Evolutionary conservation across 1,140 invertebrate genomes (phyloP).

Genomic region (Brachionus asplanchnoidis): DNA sequence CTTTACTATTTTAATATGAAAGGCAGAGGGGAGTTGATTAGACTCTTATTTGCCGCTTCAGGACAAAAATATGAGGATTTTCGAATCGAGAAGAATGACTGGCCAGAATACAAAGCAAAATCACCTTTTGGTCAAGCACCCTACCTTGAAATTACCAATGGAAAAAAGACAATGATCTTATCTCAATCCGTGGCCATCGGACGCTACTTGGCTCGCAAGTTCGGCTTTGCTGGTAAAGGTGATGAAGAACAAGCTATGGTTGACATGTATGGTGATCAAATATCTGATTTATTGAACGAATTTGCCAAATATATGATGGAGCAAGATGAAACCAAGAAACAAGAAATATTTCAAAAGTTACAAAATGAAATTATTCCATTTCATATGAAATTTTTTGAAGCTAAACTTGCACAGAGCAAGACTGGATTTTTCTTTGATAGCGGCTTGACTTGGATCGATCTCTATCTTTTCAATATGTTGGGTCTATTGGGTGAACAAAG

Average conservation of each 20-base stretch:
- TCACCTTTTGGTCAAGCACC: conserved; percentile 28
- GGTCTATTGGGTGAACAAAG: not conserved
- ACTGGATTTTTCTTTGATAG: not conserved
- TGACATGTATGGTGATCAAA: conserved; percentile 26
- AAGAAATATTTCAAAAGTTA: not conserved
- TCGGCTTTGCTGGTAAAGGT: conserved; percentile 17
- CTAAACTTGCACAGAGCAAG: not conserved
- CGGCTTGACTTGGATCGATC: conserved; percentile 19
- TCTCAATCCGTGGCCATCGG: conserved; percentile 27
- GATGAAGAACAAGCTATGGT: conserved; percentile 19
- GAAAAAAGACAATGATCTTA: not conserved
- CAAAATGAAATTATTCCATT: not conserved
- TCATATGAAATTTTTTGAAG: not conserved
- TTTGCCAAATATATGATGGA: not conserved
- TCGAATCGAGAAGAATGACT: not conserved
- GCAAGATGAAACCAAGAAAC: not conserved
- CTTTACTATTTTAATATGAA: conserved; percentile 28
- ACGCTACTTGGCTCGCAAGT: conserved; percentile 26
- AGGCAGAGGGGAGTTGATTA: conserved; percentile 22
- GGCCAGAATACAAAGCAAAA: not conserved
- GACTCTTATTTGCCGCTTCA: conserved; percentile 41
- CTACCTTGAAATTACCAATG: not conserved
- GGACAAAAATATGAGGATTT: conserved; percentile 27
- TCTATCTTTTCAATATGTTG: not conserved
- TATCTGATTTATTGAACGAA: not conserved